Percentiles rank a stretch among this genome's conserved stretches.
Conservation (phyloP, 2,888 invertebrate species). For the Linhomoeus sp. region DNA sequence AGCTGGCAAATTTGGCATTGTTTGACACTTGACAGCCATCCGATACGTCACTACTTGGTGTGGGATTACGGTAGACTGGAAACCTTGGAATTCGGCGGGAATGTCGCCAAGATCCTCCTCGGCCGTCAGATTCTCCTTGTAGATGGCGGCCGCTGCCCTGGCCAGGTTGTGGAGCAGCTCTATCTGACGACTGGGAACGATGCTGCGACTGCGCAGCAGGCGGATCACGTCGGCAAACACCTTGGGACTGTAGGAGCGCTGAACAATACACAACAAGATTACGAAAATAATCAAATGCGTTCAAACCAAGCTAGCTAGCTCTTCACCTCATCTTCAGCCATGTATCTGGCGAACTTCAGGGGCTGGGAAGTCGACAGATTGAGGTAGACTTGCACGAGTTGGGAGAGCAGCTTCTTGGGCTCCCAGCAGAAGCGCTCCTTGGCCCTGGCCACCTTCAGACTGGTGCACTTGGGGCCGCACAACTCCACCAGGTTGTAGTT, state of each 20-base stretch:
- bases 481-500: constrained; percentile 92
- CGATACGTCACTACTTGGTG: no score
- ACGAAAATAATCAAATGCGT: background rate
- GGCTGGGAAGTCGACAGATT: constrained; percentile 54
- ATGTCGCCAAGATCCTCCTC: no score
- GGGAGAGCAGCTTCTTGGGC: constrained; percentile 67
- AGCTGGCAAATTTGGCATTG: no score
- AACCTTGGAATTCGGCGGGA: no score
- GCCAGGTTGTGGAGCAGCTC: no score
- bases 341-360: constrained; percentile 38
- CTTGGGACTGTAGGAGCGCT: constrained; percentile 79
- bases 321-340: constrained; percentile 76
- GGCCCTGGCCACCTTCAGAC: constrained; percentile 36
- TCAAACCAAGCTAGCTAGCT: background rate
- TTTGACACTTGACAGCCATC: no score
- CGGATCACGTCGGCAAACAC: constrained; percentile 72
- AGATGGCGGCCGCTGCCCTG: no score
- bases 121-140: no score
- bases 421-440: constrained; percentile 93
- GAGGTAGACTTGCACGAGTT: constrained; percentile 85
- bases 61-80: no score
- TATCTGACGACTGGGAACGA: constrained; percentile 64
- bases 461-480: constrained; percentile 43
- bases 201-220: constrained; percentile 55
- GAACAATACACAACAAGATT: constrained; percentile 20